Percentiles rank a stretch among this genome's conserved stretches.
Evolutionary conservation across 2,888 invertebrate genomes (phyloP).

Genomic region (Cepaea hortensis): DNA sequence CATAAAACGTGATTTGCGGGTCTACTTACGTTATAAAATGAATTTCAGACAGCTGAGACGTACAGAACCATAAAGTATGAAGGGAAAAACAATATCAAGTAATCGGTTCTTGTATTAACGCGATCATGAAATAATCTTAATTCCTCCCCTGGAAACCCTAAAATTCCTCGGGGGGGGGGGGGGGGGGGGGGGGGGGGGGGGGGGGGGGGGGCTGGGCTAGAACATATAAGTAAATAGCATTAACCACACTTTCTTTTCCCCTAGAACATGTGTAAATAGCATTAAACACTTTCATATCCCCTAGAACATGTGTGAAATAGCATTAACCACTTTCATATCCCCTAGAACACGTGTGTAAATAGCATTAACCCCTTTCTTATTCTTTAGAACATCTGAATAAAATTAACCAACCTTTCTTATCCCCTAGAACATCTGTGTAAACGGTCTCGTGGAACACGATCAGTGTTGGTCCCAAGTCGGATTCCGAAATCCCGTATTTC

Average conservation of each 20-base stretch:
- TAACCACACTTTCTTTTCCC: background rate
- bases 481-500: slow-evolving; percentile 78
- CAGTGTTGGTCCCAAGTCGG: slow-evolving; percentile 84
- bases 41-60: too few relatives aligned
- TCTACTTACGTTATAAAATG: too few relatives aligned
- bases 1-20: too few relatives aligned
- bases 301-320: background rate
- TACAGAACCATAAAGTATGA: too few relatives aligned
- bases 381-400: background rate
- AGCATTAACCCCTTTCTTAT: background rate
- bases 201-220: too few relatives aligned
- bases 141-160: too few relatives aligned
- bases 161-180: too few relatives aligned
- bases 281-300: slow-evolving; percentile 82
- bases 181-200: too few relatives aligned
- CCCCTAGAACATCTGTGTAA: slow-evolving; percentile 80
- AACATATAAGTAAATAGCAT: background rate
- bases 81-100: too few relatives aligned
- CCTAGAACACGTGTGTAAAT: background rate
- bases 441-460: slow-evolving; percentile 88
- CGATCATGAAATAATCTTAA: too few relatives aligned
- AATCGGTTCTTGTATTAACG: too few relatives aligned
- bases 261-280: slow-evolving; percentile 82
- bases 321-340: background rate
- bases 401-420: slow-evolving; percentile 37